Evolutionary conservation across 2,888 invertebrate genomes (phyloP).

Genomic region (Gibbula magus): DNA sequence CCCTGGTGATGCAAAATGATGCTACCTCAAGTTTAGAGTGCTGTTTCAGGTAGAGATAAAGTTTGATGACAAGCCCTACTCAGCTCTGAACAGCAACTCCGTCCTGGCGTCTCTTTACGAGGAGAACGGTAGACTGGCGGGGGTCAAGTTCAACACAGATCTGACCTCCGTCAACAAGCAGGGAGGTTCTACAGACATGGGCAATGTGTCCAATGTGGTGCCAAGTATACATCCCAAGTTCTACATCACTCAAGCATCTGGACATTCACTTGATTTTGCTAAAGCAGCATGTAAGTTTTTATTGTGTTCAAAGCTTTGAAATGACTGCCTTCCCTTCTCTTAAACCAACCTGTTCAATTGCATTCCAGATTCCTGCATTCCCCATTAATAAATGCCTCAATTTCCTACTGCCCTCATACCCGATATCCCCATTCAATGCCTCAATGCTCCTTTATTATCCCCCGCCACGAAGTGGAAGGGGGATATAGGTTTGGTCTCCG

Average conservation of each 20-base stretch:
- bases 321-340: too few species aligned
- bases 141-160: conserved; percentile 55
- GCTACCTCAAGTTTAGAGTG: too few species aligned
- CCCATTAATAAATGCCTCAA: too few species aligned
- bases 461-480: too few species aligned
- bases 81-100: conserved; percentile 65
- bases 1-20: too few species aligned
- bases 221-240: conserved; percentile 71
- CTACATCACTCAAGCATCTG: conserved; percentile 61
- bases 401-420: too few species aligned
- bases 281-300: conserved; percentile 57
- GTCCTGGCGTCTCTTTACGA: conserved; percentile 62
- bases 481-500: too few species aligned
- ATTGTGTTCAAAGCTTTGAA: too few species aligned
- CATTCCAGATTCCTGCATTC: too few species aligned
- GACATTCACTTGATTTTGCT: conserved; percentile 66
- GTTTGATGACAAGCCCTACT: conserved; percentile 60
- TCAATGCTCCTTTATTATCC: too few species aligned
- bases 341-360: too few species aligned
- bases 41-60: conserved; percentile 48
- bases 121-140: conserved; percentile 58
- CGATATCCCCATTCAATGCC: too few species aligned
- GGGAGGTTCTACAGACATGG: conserved; percentile 73
- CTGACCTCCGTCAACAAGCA: conserved; percentile 45
- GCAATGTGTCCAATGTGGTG: conserved; percentile 71